These are phyloP conservation scores for Montipora sp. DNA, from an alignment of 64 coral and sea anemone species.

Conservation along the genomic window DNA sequence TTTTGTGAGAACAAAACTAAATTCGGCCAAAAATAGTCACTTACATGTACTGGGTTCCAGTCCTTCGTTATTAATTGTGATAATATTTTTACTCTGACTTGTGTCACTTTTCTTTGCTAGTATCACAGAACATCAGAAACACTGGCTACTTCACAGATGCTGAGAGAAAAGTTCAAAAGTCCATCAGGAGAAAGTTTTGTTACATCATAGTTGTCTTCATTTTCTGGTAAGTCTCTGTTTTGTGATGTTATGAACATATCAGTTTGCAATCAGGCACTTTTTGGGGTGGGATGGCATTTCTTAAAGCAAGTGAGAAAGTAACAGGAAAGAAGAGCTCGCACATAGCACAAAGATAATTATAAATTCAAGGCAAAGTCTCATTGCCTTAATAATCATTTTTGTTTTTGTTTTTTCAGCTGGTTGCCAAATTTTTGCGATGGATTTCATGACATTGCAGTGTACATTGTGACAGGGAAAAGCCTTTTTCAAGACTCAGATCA, in stretches of 20 bases:
- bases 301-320: too few relatives aligned
- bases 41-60: too few relatives aligned
- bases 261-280: too few relatives aligned
- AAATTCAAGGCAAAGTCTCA: too few relatives aligned
- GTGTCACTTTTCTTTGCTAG: slow-evolving; percentile 13
- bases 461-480: background rate
- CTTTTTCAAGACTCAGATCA: slow-evolving; percentile 4
- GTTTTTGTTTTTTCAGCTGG: slow-evolving; percentile 60
- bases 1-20: too few relatives aligned
- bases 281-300: too few relatives aligned
- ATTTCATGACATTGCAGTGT: slow-evolving; percentile 31
- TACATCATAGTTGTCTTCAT: slow-evolving; percentile 70
- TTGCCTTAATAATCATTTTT: background rate
- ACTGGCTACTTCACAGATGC: slow-evolving; percentile 67
- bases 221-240: slow-evolving; percentile 60
- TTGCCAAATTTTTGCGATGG: slow-evolving; percentile 72
- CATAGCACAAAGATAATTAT: too few relatives aligned
- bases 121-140: slow-evolving; percentile 58
- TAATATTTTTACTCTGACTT: too few relatives aligned
- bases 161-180: slow-evolving; percentile 60
- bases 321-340: too few relatives aligned
- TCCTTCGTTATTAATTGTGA: too few relatives aligned
- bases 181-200: slow-evolving; percentile 69
- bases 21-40: too few relatives aligned
- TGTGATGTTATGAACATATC: too few relatives aligned